Conservation (phyloP, 2,797 vertebrate species). For the Trachops cirrhosus region DNA sequence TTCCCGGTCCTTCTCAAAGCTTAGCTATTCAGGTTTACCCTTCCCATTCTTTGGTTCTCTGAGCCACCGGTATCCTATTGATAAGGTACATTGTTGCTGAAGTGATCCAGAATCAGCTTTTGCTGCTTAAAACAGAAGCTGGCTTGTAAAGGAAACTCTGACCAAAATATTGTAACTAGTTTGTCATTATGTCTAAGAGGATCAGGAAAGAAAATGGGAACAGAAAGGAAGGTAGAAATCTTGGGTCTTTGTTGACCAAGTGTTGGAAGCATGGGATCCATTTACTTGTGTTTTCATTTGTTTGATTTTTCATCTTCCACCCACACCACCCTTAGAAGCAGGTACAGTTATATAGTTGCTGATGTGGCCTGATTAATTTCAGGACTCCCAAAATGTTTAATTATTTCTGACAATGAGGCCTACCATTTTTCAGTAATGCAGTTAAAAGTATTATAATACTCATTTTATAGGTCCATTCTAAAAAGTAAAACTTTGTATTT, state of each 20-base stretch:
- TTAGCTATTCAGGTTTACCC: not conserved
- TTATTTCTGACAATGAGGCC: not conserved
- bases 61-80: not conserved
- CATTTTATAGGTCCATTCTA: not conserved
- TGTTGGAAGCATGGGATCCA: not conserved
- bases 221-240: not conserved
- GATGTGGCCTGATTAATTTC: not conserved
- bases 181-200: not conserved
- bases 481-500: conserved; percentile 15
- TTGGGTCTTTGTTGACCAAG: not conserved
- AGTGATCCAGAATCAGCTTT: not conserved
- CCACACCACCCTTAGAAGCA: not conserved
- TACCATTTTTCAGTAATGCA: not conserved
- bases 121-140: not conserved
- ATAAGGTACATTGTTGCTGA: not conserved
- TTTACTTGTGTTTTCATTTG: not conserved
- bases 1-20: not conserved
- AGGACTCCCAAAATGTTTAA: not conserved
- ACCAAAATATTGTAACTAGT: not conserved
- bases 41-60: not conserved
- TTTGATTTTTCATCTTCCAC: not conserved
- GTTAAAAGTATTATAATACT: not conserved
- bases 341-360: not conserved
- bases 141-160: not conserved
- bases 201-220: not conserved